Evolutionary conservation across 1,140 invertebrate genomes (phyloP).

Genomic region (Orchestia grillus): DNA sequence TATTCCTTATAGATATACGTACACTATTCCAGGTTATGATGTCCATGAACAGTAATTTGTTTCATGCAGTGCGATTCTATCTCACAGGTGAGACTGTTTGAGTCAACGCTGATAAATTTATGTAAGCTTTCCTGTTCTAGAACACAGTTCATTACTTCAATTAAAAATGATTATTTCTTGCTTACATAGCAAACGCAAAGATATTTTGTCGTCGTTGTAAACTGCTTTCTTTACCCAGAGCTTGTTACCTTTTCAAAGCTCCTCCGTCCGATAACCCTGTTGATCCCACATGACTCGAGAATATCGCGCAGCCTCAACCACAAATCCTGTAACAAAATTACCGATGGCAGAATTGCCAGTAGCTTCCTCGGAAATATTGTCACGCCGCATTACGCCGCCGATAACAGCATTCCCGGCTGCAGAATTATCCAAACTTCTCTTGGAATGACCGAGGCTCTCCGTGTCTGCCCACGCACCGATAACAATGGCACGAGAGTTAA

Average conservation of each 20-base stretch:
- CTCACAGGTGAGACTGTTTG: too few relatives aligned
- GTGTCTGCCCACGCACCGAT: neutral
- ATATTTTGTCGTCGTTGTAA: too few relatives aligned
- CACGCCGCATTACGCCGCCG: neutral
- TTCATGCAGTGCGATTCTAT: too few relatives aligned
- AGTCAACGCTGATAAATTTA: too few relatives aligned
- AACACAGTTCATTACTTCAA: too few relatives aligned
- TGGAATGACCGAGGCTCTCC: neutral
- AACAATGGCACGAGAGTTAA: slow-evolving; percentile 24
- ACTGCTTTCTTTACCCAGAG: too few relatives aligned
- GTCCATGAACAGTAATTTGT: too few relatives aligned
- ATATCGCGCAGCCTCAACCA: neutral
- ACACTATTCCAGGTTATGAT: too few relatives aligned
- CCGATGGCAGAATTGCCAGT: neutral
- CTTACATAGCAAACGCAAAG: too few relatives aligned
- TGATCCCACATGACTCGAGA: neutral
- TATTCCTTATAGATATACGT: too few relatives aligned
- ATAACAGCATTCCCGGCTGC: neutral
- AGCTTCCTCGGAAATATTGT: neutral
- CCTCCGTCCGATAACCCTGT: neutral
- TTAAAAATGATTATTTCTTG: too few relatives aligned
- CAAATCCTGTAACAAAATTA: neutral
- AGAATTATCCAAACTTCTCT: neutral
- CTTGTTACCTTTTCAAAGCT: neutral
- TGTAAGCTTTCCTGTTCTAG: too few relatives aligned